Conservation (phyloP, 2,797 vertebrate genomes). For the Acanthornis magna region DNA sequence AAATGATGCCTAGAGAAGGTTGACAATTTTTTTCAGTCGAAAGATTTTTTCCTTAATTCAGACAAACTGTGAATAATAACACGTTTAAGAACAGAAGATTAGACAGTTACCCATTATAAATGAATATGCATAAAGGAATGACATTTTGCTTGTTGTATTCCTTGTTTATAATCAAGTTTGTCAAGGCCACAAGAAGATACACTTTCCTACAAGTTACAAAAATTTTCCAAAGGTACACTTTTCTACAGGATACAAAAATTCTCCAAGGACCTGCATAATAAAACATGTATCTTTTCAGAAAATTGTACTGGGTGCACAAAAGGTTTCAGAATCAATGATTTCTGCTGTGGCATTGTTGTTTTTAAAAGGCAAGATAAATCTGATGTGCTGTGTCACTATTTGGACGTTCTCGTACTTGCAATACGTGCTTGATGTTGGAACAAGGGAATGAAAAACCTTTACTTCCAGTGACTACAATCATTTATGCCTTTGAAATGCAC, state of each 20-base stretch:
- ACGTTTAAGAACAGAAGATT: background rate
- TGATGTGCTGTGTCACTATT: background rate
- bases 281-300: background rate
- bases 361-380: background rate
- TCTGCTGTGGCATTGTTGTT: background rate
- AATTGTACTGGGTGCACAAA: background rate
- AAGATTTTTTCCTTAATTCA: background rate
- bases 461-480: background rate
- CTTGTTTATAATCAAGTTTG: background rate
- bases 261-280: background rate
- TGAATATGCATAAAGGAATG: background rate
- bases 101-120: background rate
- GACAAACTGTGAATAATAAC: background rate
- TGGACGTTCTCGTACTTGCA: background rate
- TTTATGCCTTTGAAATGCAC: background rate
- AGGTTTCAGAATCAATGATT: background rate
- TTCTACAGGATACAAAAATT: background rate
- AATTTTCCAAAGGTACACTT: background rate
- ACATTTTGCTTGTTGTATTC: rapidly evolving
- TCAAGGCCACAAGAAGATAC: background rate
- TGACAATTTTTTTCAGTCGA: background rate
- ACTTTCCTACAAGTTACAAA: background rate
- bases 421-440: background rate
- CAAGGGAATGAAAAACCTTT: background rate
- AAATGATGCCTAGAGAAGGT: background rate